These are phyloP conservation scores for Hetaerina americana DNA, from an alignment of 1,140 invertebrate genomes.

Conservation along the genomic window DNA sequence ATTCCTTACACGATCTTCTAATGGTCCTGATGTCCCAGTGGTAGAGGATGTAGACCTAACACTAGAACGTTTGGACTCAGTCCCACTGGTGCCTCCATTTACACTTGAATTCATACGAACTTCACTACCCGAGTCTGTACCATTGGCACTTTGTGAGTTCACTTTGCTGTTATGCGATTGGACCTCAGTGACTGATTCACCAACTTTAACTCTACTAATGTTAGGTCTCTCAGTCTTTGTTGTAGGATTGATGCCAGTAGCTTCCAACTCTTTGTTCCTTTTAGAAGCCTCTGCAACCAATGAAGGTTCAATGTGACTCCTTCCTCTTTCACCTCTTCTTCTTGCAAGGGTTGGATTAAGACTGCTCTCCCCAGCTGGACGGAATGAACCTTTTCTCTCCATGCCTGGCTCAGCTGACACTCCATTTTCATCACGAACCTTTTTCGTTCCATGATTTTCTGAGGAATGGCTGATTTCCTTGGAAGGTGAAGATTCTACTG, in stretches of 20 bases:
- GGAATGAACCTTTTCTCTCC: neutral
- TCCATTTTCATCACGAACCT: neutral
- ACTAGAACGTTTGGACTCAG: neutral
- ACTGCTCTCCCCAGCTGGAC: neutral
- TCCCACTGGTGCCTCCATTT: neutral
- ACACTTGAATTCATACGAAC: neutral
- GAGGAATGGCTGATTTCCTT: no score
- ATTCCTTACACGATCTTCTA: neutral
- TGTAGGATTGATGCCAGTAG: no score
- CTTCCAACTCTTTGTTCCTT: neutral
- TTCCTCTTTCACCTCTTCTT: neutral
- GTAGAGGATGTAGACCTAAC: neutral
- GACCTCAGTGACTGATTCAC: neutral
- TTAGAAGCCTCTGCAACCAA: neutral
- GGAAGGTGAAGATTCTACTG: no score
- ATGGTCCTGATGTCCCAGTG: neutral
- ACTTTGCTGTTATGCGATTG: neutral
- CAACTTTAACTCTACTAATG: neutral
- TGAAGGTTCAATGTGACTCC: neutral
- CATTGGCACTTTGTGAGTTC: neutral
- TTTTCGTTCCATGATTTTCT: neutral
- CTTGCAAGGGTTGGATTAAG: no score
- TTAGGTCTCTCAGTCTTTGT: no score
- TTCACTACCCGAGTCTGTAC: neutral
- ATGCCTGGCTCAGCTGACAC: neutral